Percentiles rank a stretch among this genome's conserved stretches.
These are phyloP conservation scores for Danionella cerebrum DNA, from an alignment of 2,113 vertebrate species.

Conservation along the genomic window DNA sequence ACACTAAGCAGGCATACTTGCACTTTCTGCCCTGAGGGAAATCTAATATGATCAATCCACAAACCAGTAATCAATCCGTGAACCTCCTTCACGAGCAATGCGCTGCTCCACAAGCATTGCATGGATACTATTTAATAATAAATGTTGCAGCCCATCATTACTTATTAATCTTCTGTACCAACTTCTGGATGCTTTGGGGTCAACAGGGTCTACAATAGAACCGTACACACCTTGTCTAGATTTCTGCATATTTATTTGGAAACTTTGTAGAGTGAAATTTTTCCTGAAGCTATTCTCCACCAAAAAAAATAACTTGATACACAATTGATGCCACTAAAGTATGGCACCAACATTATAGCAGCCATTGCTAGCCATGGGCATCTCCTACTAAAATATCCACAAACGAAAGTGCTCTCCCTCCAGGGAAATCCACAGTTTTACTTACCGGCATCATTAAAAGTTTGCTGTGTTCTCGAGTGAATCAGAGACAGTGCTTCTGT, in stretches of 20 bases:
- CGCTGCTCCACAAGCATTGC: no score
- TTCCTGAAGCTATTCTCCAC: background rate
- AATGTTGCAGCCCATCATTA: no score
- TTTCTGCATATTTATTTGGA: background rate
- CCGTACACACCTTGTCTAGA: no score
- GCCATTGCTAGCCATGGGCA: constrained; percentile 20
- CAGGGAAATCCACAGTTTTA: constrained; percentile 26
- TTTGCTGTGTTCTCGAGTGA: constrained; percentile 40
- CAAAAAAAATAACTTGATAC: constrained; percentile 26
- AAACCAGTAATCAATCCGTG: no score
- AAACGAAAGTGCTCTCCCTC: constrained; percentile 17
- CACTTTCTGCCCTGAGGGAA: no score
- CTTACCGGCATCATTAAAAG: constrained; percentile 45
- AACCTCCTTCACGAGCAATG: no score
- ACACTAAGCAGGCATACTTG: no score
- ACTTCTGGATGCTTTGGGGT: no score
- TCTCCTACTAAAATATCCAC: constrained; percentile 28
- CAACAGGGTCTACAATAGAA: no score
- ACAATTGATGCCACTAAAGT: background rate
- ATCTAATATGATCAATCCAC: no score
- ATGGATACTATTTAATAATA: no score
- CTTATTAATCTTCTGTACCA: no score
- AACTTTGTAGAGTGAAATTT: background rate
- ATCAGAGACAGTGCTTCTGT: constrained; percentile 15
- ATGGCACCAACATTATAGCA: constrained; percentile 9